Conservation (phyloP, 2,888 invertebrate species). For the Alcis repandata region DNA sequence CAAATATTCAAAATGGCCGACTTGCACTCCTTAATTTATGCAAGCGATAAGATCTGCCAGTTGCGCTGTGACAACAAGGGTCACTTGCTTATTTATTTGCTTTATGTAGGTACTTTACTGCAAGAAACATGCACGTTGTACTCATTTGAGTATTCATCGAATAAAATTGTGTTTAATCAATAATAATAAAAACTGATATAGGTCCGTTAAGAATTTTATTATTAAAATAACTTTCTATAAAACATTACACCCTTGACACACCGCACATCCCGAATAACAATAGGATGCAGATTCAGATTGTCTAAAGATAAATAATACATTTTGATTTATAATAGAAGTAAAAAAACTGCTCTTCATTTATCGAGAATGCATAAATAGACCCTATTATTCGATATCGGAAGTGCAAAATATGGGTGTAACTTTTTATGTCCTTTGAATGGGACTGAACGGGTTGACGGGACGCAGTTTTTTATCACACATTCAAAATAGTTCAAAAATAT, state of each 20-base stretch:
- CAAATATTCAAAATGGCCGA: slow-evolving; percentile 84
- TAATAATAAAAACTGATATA: not conserved
- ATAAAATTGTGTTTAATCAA: slow-evolving; percentile 3
- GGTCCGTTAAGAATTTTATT: not conserved
- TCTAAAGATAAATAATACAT: slow-evolving; percentile 87
- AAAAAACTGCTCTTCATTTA: slow-evolving; percentile 86
- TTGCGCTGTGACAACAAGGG: slow-evolving; percentile 31
- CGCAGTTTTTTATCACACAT: slow-evolving; percentile 73
- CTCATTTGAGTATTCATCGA: too few species aligned
- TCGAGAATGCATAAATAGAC: slow-evolving; percentile 86
- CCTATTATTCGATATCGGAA: slow-evolving; percentile 85
- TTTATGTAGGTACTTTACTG: slow-evolving; percentile 15
- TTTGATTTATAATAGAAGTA: slow-evolving; percentile 86
- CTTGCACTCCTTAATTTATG: slow-evolving; percentile 69
- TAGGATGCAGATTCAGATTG: slow-evolving; percentile 86
- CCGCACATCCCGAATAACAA: slow-evolving; percentile 84
- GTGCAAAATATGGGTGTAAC: slow-evolving; percentile 87
- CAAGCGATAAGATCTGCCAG: slow-evolving; percentile 69
- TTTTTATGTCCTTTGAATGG: slow-evolving; percentile 80
- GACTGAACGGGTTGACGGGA: slow-evolving; percentile 84
- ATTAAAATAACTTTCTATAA: slow-evolving; percentile 68
- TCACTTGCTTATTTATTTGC: slow-evolving; percentile 27
- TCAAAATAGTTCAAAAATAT: slow-evolving; percentile 86
- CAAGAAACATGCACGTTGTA: not conserved
- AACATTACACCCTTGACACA: slow-evolving; percentile 86